Percentiles rank a stretch among this genome's conserved stretches.
Conservation (phyloP, 2,888 invertebrate genomes). For the Thereva nobilitata region DNA sequence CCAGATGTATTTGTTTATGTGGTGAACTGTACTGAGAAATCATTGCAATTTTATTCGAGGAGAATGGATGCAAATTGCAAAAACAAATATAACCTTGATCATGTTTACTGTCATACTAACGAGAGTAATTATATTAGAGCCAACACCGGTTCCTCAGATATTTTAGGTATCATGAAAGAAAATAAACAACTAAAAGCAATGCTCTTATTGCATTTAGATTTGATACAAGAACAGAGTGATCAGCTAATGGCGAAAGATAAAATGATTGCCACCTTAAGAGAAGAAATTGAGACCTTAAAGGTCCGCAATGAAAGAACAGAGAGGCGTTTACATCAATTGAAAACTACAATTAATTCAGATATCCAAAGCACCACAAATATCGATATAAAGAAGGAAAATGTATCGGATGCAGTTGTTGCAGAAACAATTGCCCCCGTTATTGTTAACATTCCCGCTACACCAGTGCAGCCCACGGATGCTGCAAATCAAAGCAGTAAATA, state of each 20-base stretch:
- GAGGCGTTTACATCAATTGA: conserved; percentile 45
- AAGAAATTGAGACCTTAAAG: conserved; percentile 81
- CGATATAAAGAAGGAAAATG: not conserved
- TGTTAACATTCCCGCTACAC: not conserved
- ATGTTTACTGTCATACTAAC: conserved; percentile 52
- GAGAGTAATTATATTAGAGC: conserved; percentile 48
- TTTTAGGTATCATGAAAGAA: conserved; percentile 53
- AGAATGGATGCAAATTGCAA: conserved; percentile 45
- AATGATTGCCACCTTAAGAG: conserved; percentile 69
- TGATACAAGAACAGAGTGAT: conserved; percentile 89
- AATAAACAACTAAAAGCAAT: conserved; percentile 68
- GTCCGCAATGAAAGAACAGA: conserved; percentile 48
- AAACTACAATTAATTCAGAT: conserved; percentile 39
- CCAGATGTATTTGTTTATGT: conserved; percentile 37
- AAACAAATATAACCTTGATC: conserved; percentile 49
- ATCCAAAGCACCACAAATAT: not conserved
- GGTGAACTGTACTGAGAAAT: conserved; percentile 9
- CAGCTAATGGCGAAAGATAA: conserved; percentile 80
- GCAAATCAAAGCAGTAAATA: conserved; percentile 51
- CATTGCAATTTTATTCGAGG: not conserved
- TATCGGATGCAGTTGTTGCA: not conserved
- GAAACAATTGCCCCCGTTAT: not conserved
- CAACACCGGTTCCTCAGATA: conserved; percentile 46
- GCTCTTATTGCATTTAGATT: conserved; percentile 79
- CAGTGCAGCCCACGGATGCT: not conserved